Evolutionary conservation across 2,113 vertebrate genomes (phyloP).

Genomic region (Thunnus thynnus): DNA sequence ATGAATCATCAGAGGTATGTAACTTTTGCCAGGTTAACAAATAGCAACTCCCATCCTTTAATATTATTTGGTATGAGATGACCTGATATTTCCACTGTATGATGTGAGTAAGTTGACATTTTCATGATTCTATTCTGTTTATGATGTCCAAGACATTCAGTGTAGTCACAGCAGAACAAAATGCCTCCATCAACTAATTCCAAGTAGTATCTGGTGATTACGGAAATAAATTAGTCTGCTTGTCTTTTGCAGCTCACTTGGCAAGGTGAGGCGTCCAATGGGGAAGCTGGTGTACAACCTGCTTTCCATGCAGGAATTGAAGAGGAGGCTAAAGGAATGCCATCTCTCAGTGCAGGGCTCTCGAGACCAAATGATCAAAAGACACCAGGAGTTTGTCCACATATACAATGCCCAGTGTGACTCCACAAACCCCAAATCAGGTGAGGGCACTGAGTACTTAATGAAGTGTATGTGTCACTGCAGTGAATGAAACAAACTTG

Average conservation of each 20-base stretch:
- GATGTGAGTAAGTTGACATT: background rate
- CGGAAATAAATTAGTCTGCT: background rate
- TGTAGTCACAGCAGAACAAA: background rate
- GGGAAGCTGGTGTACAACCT: slow-evolving; percentile 94
- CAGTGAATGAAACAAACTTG: background rate
- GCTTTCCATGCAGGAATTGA: slow-evolving; percentile 90
- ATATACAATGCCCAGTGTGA: slow-evolving; percentile 95
- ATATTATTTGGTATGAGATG: background rate
- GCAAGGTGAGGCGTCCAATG: slow-evolving; percentile 85
- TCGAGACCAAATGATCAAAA: slow-evolving; percentile 89
- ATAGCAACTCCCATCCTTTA: background rate
- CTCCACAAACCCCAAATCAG: slow-evolving; percentile 90
- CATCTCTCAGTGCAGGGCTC: slow-evolving; percentile 88
- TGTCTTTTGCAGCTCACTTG: slow-evolving; percentile 79
- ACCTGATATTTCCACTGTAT: background rate
- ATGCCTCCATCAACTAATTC: background rate
- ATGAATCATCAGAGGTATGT: background rate
- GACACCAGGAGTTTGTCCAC: slow-evolving; percentile 92
- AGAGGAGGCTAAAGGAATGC: slow-evolving; percentile 88
- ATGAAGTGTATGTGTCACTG: background rate
- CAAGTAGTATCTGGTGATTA: background rate
- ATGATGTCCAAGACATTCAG: background rate
- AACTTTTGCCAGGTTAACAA: background rate
- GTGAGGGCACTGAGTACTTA: slow-evolving; percentile 68
- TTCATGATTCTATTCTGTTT: background rate